A percentile compares a stretch with the other conserved stretches of the same genome.
These are phyloP conservation scores for Fopius arisanus DNA, from an alignment of 1,140 invertebrate genomes.

Conservation along the genomic window DNA sequence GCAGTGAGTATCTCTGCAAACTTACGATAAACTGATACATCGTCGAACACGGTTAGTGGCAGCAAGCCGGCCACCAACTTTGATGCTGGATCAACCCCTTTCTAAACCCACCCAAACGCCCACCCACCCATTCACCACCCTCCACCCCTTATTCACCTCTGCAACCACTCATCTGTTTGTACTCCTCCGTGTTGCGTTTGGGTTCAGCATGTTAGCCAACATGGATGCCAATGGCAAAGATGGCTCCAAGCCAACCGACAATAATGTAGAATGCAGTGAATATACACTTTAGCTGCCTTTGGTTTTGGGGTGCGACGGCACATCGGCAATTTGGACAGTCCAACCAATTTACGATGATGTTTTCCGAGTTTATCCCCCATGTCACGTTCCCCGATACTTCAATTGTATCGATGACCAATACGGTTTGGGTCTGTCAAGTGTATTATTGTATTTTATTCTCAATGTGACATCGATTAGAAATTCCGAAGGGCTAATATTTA, in stretches of 20 bases:
- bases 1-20: constrained; percentile 18
- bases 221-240: constrained; percentile 10
- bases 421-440: too few relatives aligned
- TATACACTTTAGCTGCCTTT: neutral
- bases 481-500: too few relatives aligned
- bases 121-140: too few relatives aligned
- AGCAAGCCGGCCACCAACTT: constrained; percentile 16
- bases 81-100: constrained; percentile 14
- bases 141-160: neutral
- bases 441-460: too few relatives aligned
- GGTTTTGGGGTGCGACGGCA: neutral
- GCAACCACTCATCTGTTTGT: constrained; percentile 27
- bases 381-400: neutral
- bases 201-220: constrained; percentile 7
- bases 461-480: too few relatives aligned
- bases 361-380: neutral
- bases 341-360: neutral
- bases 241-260: constrained; percentile 5
- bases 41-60: neutral
- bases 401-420: neutral
- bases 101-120: neutral
- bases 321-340: neutral
- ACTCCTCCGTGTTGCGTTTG: constrained; percentile 13
- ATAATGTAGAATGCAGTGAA: neutral
- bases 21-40: constrained; percentile 19